phyloP scores from a whole-genome alignment of 2,113 vertebrate genomes.

The Notechis scutatus region DNA sequence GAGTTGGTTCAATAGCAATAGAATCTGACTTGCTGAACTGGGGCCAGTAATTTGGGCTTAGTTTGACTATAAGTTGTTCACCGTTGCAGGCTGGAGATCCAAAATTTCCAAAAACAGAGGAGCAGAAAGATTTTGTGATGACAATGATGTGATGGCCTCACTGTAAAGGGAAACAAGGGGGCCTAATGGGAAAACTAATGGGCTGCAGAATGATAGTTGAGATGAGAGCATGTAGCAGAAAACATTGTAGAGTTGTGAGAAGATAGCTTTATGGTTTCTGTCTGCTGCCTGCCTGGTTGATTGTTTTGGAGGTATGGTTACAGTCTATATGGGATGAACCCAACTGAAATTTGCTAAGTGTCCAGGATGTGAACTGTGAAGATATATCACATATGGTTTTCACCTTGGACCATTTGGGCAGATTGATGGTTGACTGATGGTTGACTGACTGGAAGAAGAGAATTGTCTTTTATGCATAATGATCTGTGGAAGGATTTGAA shows the following conservation, averaged over 20 bases:
- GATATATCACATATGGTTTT: neutral
- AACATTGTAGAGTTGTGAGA: neutral
- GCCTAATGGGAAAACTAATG: neutral
- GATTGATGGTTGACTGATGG: neutral
- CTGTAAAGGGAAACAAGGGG: neutral
- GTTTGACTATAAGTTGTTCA: neutral
- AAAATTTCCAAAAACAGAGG: neutral
- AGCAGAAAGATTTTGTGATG: neutral
- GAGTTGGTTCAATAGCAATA: neutral
- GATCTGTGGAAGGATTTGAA: neutral
- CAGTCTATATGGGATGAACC: neutral
- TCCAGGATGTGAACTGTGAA: neutral
- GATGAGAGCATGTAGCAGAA: neutral
- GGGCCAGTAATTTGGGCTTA: neutral
- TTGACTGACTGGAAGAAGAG: neutral
- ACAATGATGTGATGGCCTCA: neutral
- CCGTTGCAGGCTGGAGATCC: neutral
- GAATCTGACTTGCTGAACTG: neutral
- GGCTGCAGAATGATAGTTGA: neutral
- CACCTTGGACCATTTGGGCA: neutral
- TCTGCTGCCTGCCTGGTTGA: neutral
- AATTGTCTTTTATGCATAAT: neutral
- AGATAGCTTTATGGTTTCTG: neutral
- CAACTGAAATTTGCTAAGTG: neutral
- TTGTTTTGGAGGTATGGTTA: neutral